Base-by-base conservation (phyloP, 2,113 vertebrate genomes). In the Hydrolagus affinis region DNA sequence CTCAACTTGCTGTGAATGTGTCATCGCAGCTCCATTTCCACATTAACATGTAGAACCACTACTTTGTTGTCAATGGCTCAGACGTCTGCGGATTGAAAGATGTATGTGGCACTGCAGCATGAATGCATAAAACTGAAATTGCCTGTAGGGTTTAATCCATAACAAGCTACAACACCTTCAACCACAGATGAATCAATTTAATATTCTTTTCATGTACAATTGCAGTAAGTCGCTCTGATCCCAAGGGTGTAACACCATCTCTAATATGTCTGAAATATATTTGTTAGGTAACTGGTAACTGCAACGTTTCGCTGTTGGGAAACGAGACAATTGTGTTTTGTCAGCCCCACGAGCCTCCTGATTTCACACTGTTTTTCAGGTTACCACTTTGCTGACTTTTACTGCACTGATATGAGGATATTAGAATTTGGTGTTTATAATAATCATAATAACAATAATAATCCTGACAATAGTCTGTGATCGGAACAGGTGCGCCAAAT, bases 191-290 rank as follows among this genome's bases (percentile, higher is more conserved):
- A 66, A 83, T 30, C 10, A 28, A 66, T 83, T 83, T 21, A 15
- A 66, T 83, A 59, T 83, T 83, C 60, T 66, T 44, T 83, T 83
- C 60, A 28, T 62, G 77, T 83, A 62, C 62, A 66, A 66, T 83
- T 66, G 77, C 60, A 83, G 23, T 28, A 83, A 66, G 60, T 64
- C 25, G 28, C 25, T 83, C 59, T 83, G 77, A 83, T 83, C 77
- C 77, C 14, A 25, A 83, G 77, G 25, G 77, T 66, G 60, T 83
- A 66, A 83, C 60, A 28, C 7, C 76, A 80, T 11, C 21, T 80
- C 59, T 64, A n/a, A 80, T 64, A 17, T 80, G 62, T 62, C 57
- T 62, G 76, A 80, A 64, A 14, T 59, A 80, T 80, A 80, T 80
- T 80, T 80, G 76, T 80, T 23, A 80, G 23, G 76, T 64, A 80